phyloP scores from a whole-genome alignment of 2,888 invertebrate species.

The Limnephilus marmoratus region DNA sequence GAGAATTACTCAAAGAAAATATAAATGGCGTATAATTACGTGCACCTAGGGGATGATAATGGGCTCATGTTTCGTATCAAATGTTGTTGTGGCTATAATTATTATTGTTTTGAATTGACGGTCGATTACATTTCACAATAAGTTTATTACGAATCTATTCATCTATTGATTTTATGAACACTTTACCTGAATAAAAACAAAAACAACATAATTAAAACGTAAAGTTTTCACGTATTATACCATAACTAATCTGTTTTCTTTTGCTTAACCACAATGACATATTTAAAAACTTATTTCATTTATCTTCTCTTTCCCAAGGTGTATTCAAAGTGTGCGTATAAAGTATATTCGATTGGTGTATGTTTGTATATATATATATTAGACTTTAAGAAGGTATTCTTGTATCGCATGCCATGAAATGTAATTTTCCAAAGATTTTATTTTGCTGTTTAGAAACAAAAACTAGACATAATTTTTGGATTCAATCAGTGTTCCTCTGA shows the following conservation, averaged over 20 bases:
- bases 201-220: neutral
- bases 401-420: conserved; percentile 38
- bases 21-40: conserved; percentile 13
- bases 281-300: neutral
- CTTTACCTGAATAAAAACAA: neutral
- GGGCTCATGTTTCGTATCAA: conserved; percentile 3
- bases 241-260: neutral
- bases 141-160: neutral
- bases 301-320: neutral
- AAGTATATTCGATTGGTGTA: neutral
- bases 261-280: neutral
- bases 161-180: neutral
- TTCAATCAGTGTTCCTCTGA: conserved; percentile 44
- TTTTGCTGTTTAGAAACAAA: conserved; percentile 48
- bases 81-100: neutral
- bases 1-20: conserved; percentile 51
- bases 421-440: conserved; percentile 42
- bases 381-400: conserved; percentile 9
- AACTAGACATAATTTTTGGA: conserved; percentile 39
- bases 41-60: conserved; percentile 21
- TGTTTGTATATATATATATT: neutral
- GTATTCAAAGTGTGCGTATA: neutral
- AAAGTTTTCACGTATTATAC: neutral
- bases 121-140: neutral
- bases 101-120: neutral